phyloP scores from a whole-genome alignment of 2,797 vertebrate genomes.

The Emys orbicularis region DNA sequence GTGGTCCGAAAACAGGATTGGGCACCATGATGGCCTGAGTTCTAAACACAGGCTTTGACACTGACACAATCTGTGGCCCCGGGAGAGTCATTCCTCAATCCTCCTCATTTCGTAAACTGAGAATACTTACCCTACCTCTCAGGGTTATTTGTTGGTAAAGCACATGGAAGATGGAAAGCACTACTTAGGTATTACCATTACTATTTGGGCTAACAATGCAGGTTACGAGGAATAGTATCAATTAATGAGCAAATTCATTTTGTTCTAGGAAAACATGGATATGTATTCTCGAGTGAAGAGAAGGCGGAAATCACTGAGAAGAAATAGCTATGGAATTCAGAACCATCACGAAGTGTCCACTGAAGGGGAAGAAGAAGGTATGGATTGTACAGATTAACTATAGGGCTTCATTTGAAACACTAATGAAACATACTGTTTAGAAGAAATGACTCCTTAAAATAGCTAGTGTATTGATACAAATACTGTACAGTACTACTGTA shows the following conservation, averaged over 20 bases:
- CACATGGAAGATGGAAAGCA: neutral
- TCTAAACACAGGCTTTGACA: neutral
- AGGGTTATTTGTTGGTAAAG: neutral
- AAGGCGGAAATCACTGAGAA: conserved; percentile 93
- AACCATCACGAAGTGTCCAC: conserved; percentile 95
- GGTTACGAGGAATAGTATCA: neutral
- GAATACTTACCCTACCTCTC: neutral
- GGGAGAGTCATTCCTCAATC: neutral
- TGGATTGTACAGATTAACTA: conserved; percentile 74
- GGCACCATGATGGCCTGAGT: neutral
- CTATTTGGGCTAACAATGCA: neutral
- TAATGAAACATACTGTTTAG: accelerated
- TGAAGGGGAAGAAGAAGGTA: conserved; percentile 94
- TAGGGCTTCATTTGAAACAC: neutral
- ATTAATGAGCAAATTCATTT: neutral
- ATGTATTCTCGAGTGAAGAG: conserved; percentile 99
- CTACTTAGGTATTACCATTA: neutral
- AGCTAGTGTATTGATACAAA: neutral
- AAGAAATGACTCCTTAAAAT: neutral
- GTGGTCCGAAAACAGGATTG: neutral
- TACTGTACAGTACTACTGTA: neutral
- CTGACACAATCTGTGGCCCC: neutral
- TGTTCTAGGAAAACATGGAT: conserved; percentile 97
- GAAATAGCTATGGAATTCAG: conserved; percentile 94
- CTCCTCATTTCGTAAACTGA: neutral